Evolutionary conservation across 2,888 invertebrate species (phyloP), one percentile per base, ranked within the genome.

Genomic region (Papilio elwesi): DNA sequence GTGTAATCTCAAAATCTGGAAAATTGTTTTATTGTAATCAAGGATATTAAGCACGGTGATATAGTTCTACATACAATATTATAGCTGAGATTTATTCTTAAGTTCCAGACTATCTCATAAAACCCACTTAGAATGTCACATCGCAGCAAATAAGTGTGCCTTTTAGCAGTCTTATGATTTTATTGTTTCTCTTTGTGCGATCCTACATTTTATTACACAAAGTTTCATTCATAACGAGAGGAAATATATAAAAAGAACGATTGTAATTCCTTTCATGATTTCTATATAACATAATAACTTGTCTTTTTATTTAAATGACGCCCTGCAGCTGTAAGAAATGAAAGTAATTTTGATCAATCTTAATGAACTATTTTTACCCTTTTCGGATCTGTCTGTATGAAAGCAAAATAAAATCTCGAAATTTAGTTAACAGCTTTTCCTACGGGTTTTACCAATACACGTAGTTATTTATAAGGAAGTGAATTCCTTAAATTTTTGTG

Each of bases 11-110:
- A 26, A 1, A 26, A 43, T 6, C 2, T 43, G 0, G 2, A 4
- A 9, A 43, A 43, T 4, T 43, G 43, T 43, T 43, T 7, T 43
- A 43, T 9, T 43, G 9, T 3, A 9, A 43, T 9, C 43, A 43
- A 6, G 9, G 43, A 43, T 43, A 43, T 43, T 9, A 7, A 4
- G 0, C 6, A 43, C 43, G 94, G 94, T 73, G 94, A 82, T 73
- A 93, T 93, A 48, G 52, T 67, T 65, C 13, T 66, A 67, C 15
- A 0, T n/a, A 15, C 67, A 15, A 43, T 6, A 57, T 13, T 38
- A 15, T 43, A 62, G n/a, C 43, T 9, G 8, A 43, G 43, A 62
- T 8, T 38, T 59, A 59, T 38, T 38, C 38, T 59, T n/a, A n/a
- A 15, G n/a, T 4, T n/a, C 26, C 26, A 26, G 26, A 26, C 26